Evolutionary conservation across 2,113 vertebrate species (phyloP).

Genomic region (Megaptera novaeangliae): DNA sequence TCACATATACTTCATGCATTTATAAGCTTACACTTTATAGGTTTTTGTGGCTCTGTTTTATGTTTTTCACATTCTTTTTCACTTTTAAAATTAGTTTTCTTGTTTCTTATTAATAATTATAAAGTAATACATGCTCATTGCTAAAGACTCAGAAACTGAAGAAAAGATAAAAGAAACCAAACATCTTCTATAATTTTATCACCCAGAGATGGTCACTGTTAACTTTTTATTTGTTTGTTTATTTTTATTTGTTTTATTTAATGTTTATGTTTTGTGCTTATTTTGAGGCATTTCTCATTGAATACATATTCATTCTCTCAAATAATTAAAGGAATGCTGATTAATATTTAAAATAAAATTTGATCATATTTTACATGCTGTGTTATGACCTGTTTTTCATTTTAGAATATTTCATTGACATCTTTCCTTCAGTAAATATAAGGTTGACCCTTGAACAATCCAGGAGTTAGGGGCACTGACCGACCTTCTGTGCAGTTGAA

Average conservation of each 20-base stretch:
- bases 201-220: background rate
- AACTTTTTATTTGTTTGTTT: background rate
- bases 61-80: background rate
- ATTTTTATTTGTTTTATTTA: background rate
- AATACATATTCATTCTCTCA: background rate
- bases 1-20: background rate
- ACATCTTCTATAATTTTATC: background rate
- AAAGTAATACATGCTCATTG: background rate
- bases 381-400: constrained; percentile 21
- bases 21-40: background rate
- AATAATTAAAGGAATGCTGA: background rate
- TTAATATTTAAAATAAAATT: constrained; percentile 1
- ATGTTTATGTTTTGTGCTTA: background rate
- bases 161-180: constrained; percentile 9
- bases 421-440: background rate
- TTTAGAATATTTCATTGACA: background rate
- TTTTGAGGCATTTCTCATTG: background rate
- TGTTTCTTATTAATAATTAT: background rate
- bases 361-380: background rate
- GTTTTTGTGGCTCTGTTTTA: background rate
- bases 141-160: background rate
- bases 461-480: too few species aligned
- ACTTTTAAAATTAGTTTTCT: background rate
- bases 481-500: too few species aligned
- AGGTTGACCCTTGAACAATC: too few species aligned